Percentiles rank a stretch among this genome's conserved stretches.
These are phyloP conservation scores for Phthorimaea operculella DNA, from an alignment of 1,140 invertebrate species.

Conservation along the genomic window DNA sequence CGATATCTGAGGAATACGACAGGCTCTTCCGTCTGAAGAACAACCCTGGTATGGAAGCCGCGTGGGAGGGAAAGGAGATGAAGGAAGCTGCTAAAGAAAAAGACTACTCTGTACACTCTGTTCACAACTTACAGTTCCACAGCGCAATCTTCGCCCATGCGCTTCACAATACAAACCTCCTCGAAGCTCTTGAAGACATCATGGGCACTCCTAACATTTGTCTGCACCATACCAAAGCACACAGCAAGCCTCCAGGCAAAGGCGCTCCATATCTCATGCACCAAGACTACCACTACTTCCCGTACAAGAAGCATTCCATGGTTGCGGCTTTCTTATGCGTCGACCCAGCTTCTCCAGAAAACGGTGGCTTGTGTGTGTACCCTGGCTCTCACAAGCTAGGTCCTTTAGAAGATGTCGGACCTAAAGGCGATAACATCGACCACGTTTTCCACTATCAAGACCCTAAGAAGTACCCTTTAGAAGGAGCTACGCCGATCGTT, in stretches of 20 bases:
- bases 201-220: slow-evolving; percentile 67
- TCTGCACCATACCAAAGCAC: slow-evolving; percentile 71
- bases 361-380: slow-evolving; percentile 69
- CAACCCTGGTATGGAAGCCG: slow-evolving; percentile 2
- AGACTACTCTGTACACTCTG: neutral
- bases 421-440: slow-evolving; percentile 10
- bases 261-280: slow-evolving; percentile 71
- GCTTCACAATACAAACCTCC: slow-evolving; percentile 57
- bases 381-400: slow-evolving; percentile 70
- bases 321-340: slow-evolving; percentile 70
- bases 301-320: slow-evolving; percentile 69
- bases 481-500: slow-evolving; percentile 60
- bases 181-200: slow-evolving; percentile 67
- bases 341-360: slow-evolving; percentile 67
- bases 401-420: slow-evolving; percentile 59
- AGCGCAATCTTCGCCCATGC: slow-evolving; percentile 61
- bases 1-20: neutral
- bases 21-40: neutral
- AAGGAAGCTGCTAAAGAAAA: neutral
- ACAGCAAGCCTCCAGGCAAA: slow-evolving; percentile 68
- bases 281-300: slow-evolving; percentile 70
- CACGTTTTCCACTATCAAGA: neutral
- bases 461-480: slow-evolving; percentile 61
- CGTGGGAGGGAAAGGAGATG: slow-evolving; percentile 1
- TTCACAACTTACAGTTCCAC: slow-evolving; percentile 66